phyloP scores from a whole-genome alignment of 2,888 invertebrate genomes.

The Rhagonycha lutea region DNA sequence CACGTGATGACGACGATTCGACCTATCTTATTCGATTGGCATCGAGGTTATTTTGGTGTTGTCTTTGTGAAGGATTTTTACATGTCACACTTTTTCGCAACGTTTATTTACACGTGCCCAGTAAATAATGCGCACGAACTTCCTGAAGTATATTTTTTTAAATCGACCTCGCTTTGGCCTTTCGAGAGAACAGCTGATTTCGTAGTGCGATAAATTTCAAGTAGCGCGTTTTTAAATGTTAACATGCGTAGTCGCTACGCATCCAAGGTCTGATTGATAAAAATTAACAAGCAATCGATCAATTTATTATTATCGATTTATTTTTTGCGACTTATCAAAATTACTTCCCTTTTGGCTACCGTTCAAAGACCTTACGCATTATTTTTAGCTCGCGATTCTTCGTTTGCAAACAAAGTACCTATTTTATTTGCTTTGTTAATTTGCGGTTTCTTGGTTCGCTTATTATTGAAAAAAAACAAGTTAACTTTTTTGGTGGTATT shows the following conservation, averaged over 20 bases:
- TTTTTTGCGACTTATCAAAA: constrained; percentile 20
- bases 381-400: constrained; percentile 16
- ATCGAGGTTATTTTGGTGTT: not conserved
- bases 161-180: constrained; percentile 25
- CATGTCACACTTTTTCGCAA: not conserved
- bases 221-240: not conserved
- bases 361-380: constrained; percentile 27
- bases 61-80: not conserved
- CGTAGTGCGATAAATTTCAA: constrained; percentile 8
- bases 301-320: not conserved
- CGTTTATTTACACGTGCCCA: not conserved
- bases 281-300: not conserved
- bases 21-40: not conserved
- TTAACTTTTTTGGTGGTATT: not conserved
- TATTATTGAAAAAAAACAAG: not conserved
- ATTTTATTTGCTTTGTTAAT: not conserved
- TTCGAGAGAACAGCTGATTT: constrained; percentile 18
- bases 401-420: constrained; percentile 13
- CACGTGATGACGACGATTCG: not conserved
- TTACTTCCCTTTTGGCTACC: constrained; percentile 28
- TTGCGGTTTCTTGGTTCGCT: not conserved
- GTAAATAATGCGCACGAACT: not conserved
- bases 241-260: not conserved
- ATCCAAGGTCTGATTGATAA: not conserved
- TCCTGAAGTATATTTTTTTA: not conserved